phyloP scores from a whole-genome alignment of 2,888 invertebrate genomes.

The Schrankia costaestrigalis region DNA sequence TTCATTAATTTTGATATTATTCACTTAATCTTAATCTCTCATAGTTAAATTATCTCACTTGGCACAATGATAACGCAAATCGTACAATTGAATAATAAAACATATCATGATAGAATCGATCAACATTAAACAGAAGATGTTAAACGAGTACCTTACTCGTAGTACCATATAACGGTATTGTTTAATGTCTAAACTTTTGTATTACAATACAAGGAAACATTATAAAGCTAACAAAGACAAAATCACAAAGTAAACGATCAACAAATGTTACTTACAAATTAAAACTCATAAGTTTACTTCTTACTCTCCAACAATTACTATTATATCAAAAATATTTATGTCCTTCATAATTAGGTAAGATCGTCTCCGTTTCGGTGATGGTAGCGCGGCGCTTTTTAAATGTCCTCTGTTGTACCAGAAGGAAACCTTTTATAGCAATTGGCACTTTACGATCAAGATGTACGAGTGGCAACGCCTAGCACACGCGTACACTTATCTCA shows the following conservation, averaged over 20 bases:
- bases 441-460: too few relatives aligned
- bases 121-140: constrained; percentile 42
- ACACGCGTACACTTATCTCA: too few relatives aligned
- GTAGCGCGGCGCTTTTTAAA: constrained; percentile 13
- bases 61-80: constrained; percentile 77
- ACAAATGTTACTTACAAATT: constrained; percentile 78
- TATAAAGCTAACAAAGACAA: constrained; percentile 78
- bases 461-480: constrained; percentile 1
- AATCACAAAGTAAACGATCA: constrained; percentile 78
- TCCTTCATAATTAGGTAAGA: constrained; percentile 41
- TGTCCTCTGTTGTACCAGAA: too few relatives aligned
- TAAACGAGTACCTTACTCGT: constrained; percentile 52
- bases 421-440: too few relatives aligned
- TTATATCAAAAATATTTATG: constrained; percentile 71
- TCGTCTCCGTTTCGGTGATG: constrained; percentile 35
- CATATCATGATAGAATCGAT: constrained; percentile 55
- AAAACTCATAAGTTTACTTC: constrained; percentile 71
- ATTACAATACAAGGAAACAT: constrained; percentile 68
- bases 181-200: constrained; percentile 52
- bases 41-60: constrained; percentile 77
- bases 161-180: constrained; percentile 59
- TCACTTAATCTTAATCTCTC: constrained; percentile 78
- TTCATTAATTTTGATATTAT: constrained; percentile 76
- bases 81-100: constrained; percentile 67
- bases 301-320: constrained; percentile 73